These are phyloP conservation scores for Corythornis madagascariensis DNA, from an alignment of 2,113 vertebrate genomes.

Conservation along the genomic window DNA sequence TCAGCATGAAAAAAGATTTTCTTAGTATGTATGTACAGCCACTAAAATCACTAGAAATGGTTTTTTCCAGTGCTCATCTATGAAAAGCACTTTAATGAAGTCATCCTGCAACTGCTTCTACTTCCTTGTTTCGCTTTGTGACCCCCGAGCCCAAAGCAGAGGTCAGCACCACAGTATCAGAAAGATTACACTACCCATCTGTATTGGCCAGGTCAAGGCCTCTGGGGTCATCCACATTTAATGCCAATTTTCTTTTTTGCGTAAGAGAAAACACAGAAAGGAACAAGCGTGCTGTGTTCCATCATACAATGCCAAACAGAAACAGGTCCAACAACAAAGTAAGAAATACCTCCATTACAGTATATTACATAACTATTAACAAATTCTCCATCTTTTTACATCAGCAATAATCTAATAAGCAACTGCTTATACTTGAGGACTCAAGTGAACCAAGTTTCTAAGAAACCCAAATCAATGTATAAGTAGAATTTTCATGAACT, in stretches of 20 bases:
- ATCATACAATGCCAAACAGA: not conserved
- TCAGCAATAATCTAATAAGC: not conserved
- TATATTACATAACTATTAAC: slow-evolving; percentile 11
- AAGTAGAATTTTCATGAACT: not conserved
- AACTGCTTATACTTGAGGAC: not conserved
- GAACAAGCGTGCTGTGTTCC: not conserved
- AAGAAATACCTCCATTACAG: not conserved
- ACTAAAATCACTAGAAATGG: not conserved
- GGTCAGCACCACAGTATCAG: not conserved
- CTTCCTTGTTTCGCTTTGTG: not conserved
- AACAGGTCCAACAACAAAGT: not conserved
- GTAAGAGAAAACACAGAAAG: slow-evolving; percentile 37
- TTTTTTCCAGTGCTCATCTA: not conserved
- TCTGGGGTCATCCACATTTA: not conserved
- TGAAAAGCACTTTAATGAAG: not conserved
- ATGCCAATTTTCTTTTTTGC: slow-evolving; percentile 2
- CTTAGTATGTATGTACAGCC: not conserved
- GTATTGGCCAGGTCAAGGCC: not conserved
- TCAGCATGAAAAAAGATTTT: not conserved
- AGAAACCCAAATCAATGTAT: slow-evolving; percentile 5
- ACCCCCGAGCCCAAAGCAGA: not conserved
- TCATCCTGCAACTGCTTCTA: not conserved
- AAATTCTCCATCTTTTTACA: not conserved
- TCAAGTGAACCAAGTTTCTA: not conserved
- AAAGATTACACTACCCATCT: not conserved